Percentiles rank a stretch among this genome's conserved stretches.
Evolutionary conservation across 2,113 vertebrate species (phyloP).

Genomic region (Vidua macroura): DNA sequence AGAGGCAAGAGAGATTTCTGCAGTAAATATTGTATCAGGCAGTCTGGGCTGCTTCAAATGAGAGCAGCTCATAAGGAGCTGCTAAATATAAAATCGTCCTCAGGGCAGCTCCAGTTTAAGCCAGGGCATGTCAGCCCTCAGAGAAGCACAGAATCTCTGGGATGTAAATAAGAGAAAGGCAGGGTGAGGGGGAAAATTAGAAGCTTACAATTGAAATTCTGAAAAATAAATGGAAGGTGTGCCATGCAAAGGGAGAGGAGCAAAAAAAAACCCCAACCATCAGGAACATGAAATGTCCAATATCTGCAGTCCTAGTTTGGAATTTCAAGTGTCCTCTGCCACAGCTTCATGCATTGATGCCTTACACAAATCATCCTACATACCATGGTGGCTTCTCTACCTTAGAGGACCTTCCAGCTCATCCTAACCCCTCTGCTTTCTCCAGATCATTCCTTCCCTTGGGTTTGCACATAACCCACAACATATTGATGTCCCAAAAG

Average conservation of each 20-base stretch:
- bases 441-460: background rate
- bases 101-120: slow-evolving; percentile 50
- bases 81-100: slow-evolving; percentile 56
- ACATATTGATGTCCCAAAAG: background rate
- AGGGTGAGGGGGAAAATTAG: background rate
- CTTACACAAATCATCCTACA: background rate
- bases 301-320: background rate
- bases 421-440: background rate
- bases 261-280: background rate
- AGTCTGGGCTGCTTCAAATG: slow-evolving; percentile 10
- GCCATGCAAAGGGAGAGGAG: background rate
- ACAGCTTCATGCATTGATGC: background rate
- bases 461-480: background rate
- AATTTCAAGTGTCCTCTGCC: background rate
- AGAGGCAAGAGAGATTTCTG: background rate
- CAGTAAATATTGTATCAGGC: slow-evolving; percentile 12
- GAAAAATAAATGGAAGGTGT: background rate
- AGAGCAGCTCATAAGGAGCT: slow-evolving; percentile 39
- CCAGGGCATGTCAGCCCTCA: slow-evolving; percentile 8
- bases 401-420: background rate
- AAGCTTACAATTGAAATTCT: background rate
- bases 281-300: background rate
- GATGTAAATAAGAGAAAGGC: background rate
- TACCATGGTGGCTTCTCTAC: background rate
- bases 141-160: background rate